phyloP scores from a whole-genome alignment of 2,888 invertebrate genomes.

The Bruchidius siliquastri region DNA sequence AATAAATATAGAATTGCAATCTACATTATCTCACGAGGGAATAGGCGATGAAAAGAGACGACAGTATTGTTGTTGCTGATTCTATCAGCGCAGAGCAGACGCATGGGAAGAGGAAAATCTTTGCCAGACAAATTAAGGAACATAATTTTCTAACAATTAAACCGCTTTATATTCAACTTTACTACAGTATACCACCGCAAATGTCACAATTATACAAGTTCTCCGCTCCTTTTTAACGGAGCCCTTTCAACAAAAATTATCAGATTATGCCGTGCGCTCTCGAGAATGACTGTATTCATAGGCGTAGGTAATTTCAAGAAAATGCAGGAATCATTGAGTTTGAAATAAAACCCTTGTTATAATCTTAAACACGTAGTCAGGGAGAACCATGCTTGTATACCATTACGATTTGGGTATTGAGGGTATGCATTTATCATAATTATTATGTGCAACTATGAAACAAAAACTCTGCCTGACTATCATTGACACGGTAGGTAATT shows the following conservation, averaged over 20 bases:
- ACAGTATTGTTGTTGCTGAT: neutral
- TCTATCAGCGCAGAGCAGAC: neutral
- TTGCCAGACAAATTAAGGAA: neutral
- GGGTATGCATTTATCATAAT: no score
- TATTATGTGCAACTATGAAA: no score
- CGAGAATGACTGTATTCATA: neutral
- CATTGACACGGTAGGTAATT: no score
- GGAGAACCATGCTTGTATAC: no score
- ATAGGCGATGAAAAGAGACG: neutral
- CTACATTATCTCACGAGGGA: no score
- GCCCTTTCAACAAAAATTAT: neutral
- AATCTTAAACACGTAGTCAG: no score
- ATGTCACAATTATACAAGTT: neutral
- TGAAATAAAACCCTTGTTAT: no score
- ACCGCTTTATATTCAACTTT: neutral
- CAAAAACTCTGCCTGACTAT: no score
- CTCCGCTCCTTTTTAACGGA: neutral
- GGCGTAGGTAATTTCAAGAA: neutral
- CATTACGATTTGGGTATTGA: no score
- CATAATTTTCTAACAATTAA: neutral
- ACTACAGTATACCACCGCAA: neutral
- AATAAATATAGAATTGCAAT: no score
- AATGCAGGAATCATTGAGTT: neutral
- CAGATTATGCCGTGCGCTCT: neutral
- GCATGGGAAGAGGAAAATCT: neutral